Percentiles rank a stretch among this genome's conserved stretches.
Evolutionary conservation across 1,140 invertebrate genomes (phyloP).

Genomic region (Phocides pigmalion): DNA sequence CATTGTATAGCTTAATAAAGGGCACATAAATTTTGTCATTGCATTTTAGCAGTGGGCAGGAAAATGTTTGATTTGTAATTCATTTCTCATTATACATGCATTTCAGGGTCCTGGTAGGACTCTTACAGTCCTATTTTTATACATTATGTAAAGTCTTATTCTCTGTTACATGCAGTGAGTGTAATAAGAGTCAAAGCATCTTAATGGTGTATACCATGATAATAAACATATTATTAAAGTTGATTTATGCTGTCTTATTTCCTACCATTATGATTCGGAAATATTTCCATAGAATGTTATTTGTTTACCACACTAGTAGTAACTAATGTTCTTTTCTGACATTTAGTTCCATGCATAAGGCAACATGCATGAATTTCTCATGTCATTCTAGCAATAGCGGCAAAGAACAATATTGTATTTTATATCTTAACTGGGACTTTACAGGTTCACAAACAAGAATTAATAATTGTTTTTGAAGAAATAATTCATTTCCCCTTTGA

Average conservation of each 20-base stretch:
- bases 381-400: too few species aligned
- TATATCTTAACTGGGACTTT: too few species aligned
- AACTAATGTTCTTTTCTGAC: too few species aligned
- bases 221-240: constrained; percentile 81
- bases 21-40: constrained; percentile 73
- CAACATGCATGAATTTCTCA: too few species aligned
- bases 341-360: too few species aligned
- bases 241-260: constrained; percentile 46
- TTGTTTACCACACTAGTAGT: too few species aligned
- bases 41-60: constrained; percentile 78
- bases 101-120: constrained; percentile 72
- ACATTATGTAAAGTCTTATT: constrained; percentile 81
- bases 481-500: too few species aligned
- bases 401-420: too few species aligned
- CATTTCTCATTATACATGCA: constrained; percentile 78
- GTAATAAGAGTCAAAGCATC: constrained; percentile 76
- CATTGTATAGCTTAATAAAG: constrained; percentile 64
- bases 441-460: too few species aligned
- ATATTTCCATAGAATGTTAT: too few species aligned
- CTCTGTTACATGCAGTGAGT: constrained; percentile 77
- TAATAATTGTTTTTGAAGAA: too few species aligned
- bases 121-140: constrained; percentile 83
- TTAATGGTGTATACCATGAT: constrained; percentile 78
- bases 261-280: neutral
- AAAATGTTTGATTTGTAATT: constrained; percentile 73